phyloP scores from a whole-genome alignment of 2,888 invertebrate species.

The Thymelicus acteon region DNA sequence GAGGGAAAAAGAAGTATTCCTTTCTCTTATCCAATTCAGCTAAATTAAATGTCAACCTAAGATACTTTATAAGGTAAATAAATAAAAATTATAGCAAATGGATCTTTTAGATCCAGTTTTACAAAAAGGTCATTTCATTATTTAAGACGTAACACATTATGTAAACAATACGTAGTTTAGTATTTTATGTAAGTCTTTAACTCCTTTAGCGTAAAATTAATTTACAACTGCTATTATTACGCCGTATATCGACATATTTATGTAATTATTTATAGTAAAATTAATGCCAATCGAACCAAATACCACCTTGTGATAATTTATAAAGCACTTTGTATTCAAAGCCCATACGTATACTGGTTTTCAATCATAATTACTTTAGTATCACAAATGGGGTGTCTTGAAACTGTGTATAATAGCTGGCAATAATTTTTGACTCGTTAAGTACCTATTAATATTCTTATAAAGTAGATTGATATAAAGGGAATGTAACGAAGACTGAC shows the following conservation, averaged over 20 bases:
- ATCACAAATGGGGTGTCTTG: slow-evolving; percentile 15
- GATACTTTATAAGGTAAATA: no score
- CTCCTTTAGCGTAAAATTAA: not conserved
- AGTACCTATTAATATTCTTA: slow-evolving; percentile 6
- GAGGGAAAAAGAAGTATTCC: no score
- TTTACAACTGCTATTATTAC: slow-evolving; percentile 14
- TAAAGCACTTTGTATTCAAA: slow-evolving; percentile 23
- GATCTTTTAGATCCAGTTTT: no score
- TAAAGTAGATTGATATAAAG: not conserved
- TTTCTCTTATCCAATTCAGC: no score
- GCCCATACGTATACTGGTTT: slow-evolving; percentile 15
- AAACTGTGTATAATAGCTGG: slow-evolving; percentile 3
- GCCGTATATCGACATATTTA: slow-evolving; percentile 16
- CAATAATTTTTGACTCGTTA: slow-evolving; percentile 9
- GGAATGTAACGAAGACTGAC: no score
- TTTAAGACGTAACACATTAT: not conserved
- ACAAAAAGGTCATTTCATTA: no score
- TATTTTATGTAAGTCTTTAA: not conserved
- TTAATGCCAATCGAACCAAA: slow-evolving; percentile 1
- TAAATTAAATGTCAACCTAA: no score
- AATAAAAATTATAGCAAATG: no score
- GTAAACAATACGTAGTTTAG: slow-evolving; percentile 1
- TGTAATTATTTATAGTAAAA: slow-evolving; percentile 24
- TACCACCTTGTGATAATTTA: slow-evolving; percentile 31
- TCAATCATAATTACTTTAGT: slow-evolving; percentile 29